Evolutionary conservation across 1,140 invertebrate species (phyloP), one percentile per base, ranked within the genome.

Genomic region (Pissodes strobi): DNA sequence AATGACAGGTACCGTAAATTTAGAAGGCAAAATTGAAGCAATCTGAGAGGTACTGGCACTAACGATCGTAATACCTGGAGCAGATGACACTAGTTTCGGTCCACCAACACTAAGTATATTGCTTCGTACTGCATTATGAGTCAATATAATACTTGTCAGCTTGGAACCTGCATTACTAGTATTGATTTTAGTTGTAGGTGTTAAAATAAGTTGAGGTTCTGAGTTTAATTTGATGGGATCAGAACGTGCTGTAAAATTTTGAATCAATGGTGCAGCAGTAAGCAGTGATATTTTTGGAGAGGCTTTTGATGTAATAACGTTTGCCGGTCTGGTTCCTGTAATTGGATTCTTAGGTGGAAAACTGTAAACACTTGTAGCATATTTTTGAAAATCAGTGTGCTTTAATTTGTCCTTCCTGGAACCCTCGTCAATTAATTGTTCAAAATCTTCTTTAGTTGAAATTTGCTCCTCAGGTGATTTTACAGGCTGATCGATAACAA

Each of bases 381-480:
- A 78, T 60, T 77, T 76, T 55, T 74, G 73, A 18, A 76, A 72
- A 30, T 77, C 74, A 12, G 75, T 73, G 43, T 64, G 37, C 55
- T 69, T 79, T 49, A 81, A 51, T 67, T 80, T 78, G 52, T 82
- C 81, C 76, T 84, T 79, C 48, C 81, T 75, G 58, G 81, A 79
- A 52, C 83, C 77, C 66, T 82, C 80, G 63, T 85, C 84, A 12
- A 85, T 85, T 1, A 85, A 69, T 64, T 86, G 84, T 43, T 85
- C 80, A 46, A 86, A 85, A 70, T 85, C 84, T 70, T 85, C 83
- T 67, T 85, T 84, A 4, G 86, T 87, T 0, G 84, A 81, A 37
- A 85, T 82, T 18, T 83, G 81, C 46, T 86, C 83, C 56, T 86
- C 84, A 0, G 85, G 84, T 0, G 84, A 85, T 64, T 85, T 84